These are phyloP conservation scores for Pteronotus mesoamericanus DNA, from an alignment of 2,797 vertebrate species.

Conservation along the genomic window DNA sequence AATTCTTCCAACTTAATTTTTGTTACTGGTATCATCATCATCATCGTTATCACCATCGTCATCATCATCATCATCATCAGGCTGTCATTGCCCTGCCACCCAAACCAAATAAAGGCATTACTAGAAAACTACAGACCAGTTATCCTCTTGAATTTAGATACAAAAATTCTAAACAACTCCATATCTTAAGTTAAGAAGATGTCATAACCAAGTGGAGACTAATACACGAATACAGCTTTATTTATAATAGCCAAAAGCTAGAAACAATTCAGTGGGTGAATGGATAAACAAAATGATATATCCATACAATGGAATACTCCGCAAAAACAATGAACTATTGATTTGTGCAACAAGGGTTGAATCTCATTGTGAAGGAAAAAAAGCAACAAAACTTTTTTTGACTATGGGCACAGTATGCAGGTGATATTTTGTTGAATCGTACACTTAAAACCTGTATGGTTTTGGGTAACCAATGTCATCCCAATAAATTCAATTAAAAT, in stretches of 20 bases:
- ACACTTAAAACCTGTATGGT: background rate
- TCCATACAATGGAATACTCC: background rate
- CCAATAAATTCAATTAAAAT: background rate
- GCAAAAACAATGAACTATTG: background rate
- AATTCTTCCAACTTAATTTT: background rate
- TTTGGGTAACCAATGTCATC: background rate
- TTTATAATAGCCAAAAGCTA: slow-evolving; percentile 6
- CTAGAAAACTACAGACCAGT: background rate
- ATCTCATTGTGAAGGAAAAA: background rate
- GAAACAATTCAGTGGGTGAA: background rate
- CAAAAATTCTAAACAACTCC: slow-evolving; percentile 5
- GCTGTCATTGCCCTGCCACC: background rate
- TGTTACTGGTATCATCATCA: background rate
- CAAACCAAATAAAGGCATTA: slow-evolving; percentile 33
- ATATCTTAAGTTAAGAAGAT: background rate
- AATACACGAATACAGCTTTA: background rate
- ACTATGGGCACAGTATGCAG: background rate
- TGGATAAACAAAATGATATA: background rate
- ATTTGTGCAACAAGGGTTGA: background rate
- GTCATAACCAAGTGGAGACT: background rate
- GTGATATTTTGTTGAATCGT: background rate
- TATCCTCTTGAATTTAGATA: background rate
- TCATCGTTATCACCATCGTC: background rate
- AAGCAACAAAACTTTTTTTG: background rate
- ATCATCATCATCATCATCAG: background rate